phyloP scores from a whole-genome alignment of 64 coral and sea anemone genomes.

The Dendronephthya gigantea region DNA sequence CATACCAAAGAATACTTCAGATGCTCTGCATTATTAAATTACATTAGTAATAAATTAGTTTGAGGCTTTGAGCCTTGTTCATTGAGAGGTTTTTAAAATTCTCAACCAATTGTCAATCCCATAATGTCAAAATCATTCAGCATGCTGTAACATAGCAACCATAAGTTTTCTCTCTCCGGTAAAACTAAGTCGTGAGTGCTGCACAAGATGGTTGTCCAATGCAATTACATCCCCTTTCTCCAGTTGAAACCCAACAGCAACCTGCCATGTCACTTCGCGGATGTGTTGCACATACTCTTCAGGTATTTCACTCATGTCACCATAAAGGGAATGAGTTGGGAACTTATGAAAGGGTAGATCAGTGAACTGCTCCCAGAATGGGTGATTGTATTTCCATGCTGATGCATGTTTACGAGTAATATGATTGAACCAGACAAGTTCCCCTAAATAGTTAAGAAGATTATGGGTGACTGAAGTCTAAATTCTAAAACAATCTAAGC shows the following conservation, averaged over 20 bases:
- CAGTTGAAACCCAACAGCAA: conserved; percentile 45
- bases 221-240: conserved; percentile 40
- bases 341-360: conserved; percentile 42
- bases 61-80: no score
- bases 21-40: no score
- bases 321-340: conserved; percentile 31
- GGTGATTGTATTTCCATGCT: conserved; percentile 45
- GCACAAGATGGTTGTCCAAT: conserved; percentile 45
- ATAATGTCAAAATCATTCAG: background rate
- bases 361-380: conserved; percentile 20
- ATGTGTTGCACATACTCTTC: conserved; percentile 44
- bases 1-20: no score
- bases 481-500: background rate
- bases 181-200: conserved; percentile 37
- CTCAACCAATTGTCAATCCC: background rate
- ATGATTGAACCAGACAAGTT: conserved; percentile 48
- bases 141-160: background rate
- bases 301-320: conserved; percentile 40
- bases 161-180: conserved; percentile 42
- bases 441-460: conserved; percentile 12
- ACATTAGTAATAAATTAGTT: no score
- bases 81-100: no score
- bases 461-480: background rate
- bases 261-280: conserved; percentile 38
- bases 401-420: conserved; percentile 46